phyloP scores from a whole-genome alignment of 1,140 invertebrate species.

The Diorhabda elongata region DNA sequence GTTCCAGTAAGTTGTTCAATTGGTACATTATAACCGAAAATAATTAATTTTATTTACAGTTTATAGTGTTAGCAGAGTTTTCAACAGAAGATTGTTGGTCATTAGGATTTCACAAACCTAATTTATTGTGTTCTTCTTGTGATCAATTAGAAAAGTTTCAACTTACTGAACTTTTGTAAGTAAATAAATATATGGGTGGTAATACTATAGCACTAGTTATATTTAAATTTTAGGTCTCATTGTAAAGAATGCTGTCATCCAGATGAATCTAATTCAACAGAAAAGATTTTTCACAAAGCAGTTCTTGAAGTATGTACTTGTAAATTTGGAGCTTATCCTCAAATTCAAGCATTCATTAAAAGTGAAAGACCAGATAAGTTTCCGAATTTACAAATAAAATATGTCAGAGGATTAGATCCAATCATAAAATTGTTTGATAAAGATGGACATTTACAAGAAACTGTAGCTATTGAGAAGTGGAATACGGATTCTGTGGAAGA shows the following conservation, averaged over 20 bases:
- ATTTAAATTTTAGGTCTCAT: conserved; percentile 53
- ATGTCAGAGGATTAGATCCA: conserved; percentile 86
- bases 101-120: conserved; percentile 82
- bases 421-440: conserved; percentile 85
- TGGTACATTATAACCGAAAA: too few species aligned
- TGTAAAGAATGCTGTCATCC: conserved; percentile 73
- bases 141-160: conserved; percentile 76
- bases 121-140: conserved; percentile 84
- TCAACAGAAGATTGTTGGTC: conserved; percentile 76
- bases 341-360: conserved; percentile 94
- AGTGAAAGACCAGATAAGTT: conserved; percentile 81
- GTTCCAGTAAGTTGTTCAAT: too few species aligned
- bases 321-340: conserved; percentile 92
- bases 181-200: not conserved
- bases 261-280: conserved; percentile 57
- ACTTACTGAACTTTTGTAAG: conserved; percentile 62
- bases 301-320: conserved; percentile 90
- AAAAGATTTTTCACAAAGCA: conserved; percentile 78
- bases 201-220: too few species aligned
- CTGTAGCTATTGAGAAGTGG: conserved; percentile 93
- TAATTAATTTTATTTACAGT: conserved; percentile 14
- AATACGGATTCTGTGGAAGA: conserved; percentile 94
- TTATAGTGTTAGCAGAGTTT: conserved; percentile 52
- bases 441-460: conserved; percentile 75
- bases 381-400: conserved; percentile 83